Conservation (phyloP, 2,113 vertebrate genomes). For the Antigone vipio region DNA sequence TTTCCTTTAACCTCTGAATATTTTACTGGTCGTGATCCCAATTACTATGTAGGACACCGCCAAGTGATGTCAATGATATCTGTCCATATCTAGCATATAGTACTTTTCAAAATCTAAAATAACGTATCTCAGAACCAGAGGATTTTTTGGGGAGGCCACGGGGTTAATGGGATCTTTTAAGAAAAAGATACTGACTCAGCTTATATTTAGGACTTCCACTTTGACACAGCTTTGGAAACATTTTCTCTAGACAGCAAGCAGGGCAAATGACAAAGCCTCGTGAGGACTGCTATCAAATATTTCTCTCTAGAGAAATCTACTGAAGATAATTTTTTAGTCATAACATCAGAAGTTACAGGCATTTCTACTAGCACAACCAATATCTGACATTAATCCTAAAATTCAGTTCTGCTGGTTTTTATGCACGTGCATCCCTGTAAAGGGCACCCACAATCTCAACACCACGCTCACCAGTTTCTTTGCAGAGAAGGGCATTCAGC, state of each 20-base stretch:
- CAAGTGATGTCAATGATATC: background rate
- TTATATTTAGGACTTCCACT: background rate
- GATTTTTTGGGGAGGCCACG: background rate
- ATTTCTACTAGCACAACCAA: background rate
- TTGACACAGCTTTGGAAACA: background rate
- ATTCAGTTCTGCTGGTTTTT: background rate
- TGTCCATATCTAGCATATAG: background rate
- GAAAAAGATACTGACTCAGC: background rate
- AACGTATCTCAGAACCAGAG: background rate
- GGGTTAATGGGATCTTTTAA: background rate
- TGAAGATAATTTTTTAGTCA: background rate
- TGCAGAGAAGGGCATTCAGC: background rate
- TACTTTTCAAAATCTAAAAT: background rate
- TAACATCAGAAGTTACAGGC: background rate
- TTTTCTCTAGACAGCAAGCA: background rate
- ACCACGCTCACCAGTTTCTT: background rate
- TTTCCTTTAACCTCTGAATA: background rate
- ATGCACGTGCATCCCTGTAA: rapidly evolving
- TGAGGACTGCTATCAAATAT: background rate
- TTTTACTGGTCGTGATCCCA: background rate
- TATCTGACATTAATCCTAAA: background rate
- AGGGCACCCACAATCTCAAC: background rate
- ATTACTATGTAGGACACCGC: background rate
- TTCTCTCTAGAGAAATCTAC: background rate
- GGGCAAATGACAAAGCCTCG: background rate